Conservation (phyloP, 2,113 vertebrate species). For the Sapajus apella region DNA sequence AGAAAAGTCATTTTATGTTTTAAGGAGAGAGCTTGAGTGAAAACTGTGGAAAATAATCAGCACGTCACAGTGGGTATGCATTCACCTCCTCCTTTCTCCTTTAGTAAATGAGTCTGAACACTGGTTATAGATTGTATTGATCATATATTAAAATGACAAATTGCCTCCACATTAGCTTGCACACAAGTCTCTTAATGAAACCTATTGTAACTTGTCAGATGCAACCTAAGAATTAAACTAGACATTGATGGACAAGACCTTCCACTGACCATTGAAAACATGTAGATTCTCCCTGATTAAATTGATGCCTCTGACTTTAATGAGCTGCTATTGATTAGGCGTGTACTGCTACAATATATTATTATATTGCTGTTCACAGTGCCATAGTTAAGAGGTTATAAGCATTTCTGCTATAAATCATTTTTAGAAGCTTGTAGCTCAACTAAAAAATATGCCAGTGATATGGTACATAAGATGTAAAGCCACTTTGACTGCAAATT, state of each 20-base stretch:
- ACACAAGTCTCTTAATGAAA: slow-evolving; percentile 68
- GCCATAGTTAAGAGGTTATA: background rate
- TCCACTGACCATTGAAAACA: slow-evolving; percentile 65
- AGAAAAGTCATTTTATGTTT: slow-evolving; percentile 28
- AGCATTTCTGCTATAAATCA: background rate
- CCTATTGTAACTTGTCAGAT: slow-evolving; percentile 69
- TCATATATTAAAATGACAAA: slow-evolving; percentile 81
- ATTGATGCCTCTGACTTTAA: slow-evolving; percentile 52
- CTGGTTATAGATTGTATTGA: slow-evolving; percentile 79
- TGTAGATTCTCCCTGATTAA: slow-evolving; percentile 68
- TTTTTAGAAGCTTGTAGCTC: background rate
- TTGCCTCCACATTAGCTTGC: slow-evolving; percentile 81
- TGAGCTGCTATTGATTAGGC: slow-evolving; percentile 68
- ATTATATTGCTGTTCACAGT: slow-evolving; percentile 29
- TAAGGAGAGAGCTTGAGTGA: background rate
- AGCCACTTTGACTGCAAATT: background rate
- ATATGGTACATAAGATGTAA: background rate
- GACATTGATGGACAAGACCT: slow-evolving; percentile 83
- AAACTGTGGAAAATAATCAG: slow-evolving; percentile 66
- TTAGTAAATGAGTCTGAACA: slow-evolving; percentile 79
- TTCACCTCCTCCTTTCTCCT: slow-evolving; percentile 76
- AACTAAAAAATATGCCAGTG: background rate
- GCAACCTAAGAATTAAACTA: slow-evolving; percentile 70
- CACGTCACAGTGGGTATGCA: slow-evolving; percentile 60
- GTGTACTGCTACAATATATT: slow-evolving; percentile 60